Evolutionary conservation across 2,113 vertebrate genomes (phyloP).

Genomic region (Ictalurus furcatus): DNA sequence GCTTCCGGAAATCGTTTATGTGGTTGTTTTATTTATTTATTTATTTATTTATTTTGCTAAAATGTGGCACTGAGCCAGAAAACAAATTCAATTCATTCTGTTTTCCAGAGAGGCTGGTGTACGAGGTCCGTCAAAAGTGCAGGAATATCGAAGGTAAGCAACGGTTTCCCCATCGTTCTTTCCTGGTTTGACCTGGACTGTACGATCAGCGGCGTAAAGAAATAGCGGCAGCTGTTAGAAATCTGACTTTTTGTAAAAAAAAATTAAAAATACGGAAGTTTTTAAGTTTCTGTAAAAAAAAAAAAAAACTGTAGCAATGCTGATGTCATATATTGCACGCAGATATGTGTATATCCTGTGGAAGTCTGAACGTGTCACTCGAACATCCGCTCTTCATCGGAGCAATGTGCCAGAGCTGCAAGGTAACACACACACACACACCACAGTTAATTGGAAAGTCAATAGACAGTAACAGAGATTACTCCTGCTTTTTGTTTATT

Average conservation of each 20-base stretch:
- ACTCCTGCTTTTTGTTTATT: too few species aligned
- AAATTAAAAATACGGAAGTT: too few species aligned
- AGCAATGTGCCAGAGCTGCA: slow-evolving; percentile 99
- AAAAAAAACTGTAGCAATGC: too few species aligned
- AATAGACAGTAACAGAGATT: neutral
- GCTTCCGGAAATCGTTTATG: neutral
- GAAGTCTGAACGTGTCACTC: slow-evolving; percentile 90
- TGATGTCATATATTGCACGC: slow-evolving; percentile 36
- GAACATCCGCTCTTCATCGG: slow-evolving; percentile 94
- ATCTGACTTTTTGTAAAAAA: neutral
- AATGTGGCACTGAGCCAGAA: neutral
- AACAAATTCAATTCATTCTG: neutral
- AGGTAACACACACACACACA: slow-evolving; percentile 72
- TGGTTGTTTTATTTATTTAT: neutral
- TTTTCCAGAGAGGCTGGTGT: slow-evolving; percentile 86
- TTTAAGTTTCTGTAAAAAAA: neutral
- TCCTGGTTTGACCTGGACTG: neutral
- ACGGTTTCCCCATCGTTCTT: neutral
- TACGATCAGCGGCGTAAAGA: neutral
- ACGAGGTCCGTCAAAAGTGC: slow-evolving; percentile 91
- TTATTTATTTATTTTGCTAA: too few species aligned
- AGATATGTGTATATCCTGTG: slow-evolving; percentile 98
- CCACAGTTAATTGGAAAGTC: neutral
- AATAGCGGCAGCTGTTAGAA: neutral
- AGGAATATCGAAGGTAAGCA: slow-evolving; percentile 92